phyloP scores from a whole-genome alignment of 2,797 vertebrate genomes.

The Kryptolebias ocellatus region DNA sequence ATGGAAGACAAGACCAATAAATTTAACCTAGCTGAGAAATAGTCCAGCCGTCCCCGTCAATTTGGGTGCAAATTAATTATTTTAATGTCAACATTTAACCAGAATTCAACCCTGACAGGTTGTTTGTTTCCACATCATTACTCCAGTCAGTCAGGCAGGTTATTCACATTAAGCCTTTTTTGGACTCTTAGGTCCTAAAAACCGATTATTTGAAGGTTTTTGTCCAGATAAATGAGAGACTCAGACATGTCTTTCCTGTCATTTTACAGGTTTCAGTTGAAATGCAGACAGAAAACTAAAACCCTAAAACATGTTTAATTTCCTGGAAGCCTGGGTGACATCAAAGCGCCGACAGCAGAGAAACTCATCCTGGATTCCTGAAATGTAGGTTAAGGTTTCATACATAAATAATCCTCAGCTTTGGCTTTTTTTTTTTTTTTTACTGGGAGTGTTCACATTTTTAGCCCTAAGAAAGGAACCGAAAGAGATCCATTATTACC shows the following conservation, averaged over 20 bases:
- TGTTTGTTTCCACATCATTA: background rate
- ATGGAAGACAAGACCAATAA: too few species aligned
- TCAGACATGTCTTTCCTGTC: background rate
- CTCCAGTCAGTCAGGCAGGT: background rate
- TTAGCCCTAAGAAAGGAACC: conserved; percentile 35
- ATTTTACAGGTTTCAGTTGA: background rate
- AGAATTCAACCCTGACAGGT: background rate
- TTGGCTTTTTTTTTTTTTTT: conserved; percentile 39
- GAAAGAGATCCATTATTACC: conserved; percentile 12
- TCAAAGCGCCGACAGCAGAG: conserved; percentile 36
- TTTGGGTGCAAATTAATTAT: too few species aligned
- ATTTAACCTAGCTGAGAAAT: too few species aligned
- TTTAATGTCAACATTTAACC: too few species aligned
- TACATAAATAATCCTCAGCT: conserved; percentile 60
- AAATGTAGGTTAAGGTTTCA: too few species aligned
- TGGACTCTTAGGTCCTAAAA: background rate
- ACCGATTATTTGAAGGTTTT: background rate
- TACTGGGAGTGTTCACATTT: conserved; percentile 2
- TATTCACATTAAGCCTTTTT: background rate
- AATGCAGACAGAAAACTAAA: conserved; percentile 5
- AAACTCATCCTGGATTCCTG: too few species aligned
- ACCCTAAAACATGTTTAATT: background rate
- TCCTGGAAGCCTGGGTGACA: conserved; percentile 41
- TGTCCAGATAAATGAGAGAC: background rate
- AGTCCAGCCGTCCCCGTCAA: too few species aligned